phyloP scores from a whole-genome alignment of 2,888 invertebrate species.

The Eupithecia dodoneata region DNA sequence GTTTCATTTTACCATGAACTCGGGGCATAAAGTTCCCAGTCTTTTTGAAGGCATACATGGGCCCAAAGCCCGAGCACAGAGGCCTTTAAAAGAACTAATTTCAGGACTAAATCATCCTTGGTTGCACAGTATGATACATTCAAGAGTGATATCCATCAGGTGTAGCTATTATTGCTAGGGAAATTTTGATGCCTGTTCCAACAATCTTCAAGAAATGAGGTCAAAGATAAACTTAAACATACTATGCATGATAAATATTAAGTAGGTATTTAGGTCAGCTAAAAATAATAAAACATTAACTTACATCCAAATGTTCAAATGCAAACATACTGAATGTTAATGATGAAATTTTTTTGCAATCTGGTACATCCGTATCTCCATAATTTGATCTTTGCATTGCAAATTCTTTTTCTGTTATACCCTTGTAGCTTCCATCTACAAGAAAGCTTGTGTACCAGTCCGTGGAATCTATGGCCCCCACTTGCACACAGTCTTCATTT shows the following conservation, averaged over 20 bases:
- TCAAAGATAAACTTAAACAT: background rate
- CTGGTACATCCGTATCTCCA: slow-evolving; percentile 78
- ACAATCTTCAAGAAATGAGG: background rate
- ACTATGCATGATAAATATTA: no score
- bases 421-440: slow-evolving; percentile 82
- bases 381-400: slow-evolving; percentile 51
- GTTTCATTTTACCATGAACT: no score
- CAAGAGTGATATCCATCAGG: no score
- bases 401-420: slow-evolving; percentile 67
- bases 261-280: no score
- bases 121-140: no score
- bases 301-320: slow-evolving; percentile 77
- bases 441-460: slow-evolving; percentile 87
- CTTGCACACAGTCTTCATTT: slow-evolving; percentile 87
- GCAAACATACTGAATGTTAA: slow-evolving; percentile 74
- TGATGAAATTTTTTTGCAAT: slow-evolving; percentile 85
- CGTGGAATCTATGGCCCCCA: slow-evolving; percentile 86
- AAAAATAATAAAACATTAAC: slow-evolving; percentile 23
- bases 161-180: no score
- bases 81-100: no score
- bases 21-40: background rate
- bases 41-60: no score
- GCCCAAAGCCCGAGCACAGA: no score
- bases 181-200: background rate
- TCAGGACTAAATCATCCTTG: no score